These are phyloP conservation scores for Sebastiscus tertius DNA, from an alignment of 2,797 vertebrate species.

Conservation along the genomic window DNA sequence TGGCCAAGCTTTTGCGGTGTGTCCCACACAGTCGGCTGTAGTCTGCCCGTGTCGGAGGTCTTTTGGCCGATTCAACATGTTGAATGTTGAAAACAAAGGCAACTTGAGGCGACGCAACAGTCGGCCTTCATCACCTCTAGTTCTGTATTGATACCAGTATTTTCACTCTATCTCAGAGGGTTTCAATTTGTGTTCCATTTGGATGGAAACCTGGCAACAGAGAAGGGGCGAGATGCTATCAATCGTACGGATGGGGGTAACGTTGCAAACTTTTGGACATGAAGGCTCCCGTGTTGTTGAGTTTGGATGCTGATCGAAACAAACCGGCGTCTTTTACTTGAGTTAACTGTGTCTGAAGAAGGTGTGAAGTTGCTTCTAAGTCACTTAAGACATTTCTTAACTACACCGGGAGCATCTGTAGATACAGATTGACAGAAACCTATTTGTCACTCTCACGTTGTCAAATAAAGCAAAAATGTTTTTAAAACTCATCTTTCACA, in stretches of 20 bases:
- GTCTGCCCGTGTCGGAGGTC: too few species aligned
- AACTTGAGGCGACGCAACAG: too few species aligned
- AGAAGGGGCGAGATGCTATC: neutral
- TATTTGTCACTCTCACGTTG: conserved; percentile 12
- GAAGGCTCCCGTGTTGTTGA: neutral
- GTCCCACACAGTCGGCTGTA: too few species aligned
- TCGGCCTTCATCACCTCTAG: too few species aligned
- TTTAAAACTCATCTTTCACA: neutral
- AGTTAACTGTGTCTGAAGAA: neutral
- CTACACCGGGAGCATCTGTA: neutral
- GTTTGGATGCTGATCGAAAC: neutral
- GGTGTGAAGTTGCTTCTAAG: neutral
- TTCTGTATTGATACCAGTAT: too few species aligned
- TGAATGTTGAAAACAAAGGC: too few species aligned
- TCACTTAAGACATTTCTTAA: neutral
- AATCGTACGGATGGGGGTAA: neutral
- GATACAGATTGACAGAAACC: neutral
- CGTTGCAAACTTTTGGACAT: neutral
- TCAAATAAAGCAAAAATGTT: conserved; percentile 1
- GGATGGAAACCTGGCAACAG: neutral
- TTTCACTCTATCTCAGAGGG: too few species aligned
- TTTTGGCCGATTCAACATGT: too few species aligned
- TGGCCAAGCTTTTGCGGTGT: too few species aligned
- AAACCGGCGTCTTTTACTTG: neutral
- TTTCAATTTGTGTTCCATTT: neutral